Base-by-base conservation (phyloP, 2,888 invertebrate genomes). In the Marronus borbonicus region DNA sequence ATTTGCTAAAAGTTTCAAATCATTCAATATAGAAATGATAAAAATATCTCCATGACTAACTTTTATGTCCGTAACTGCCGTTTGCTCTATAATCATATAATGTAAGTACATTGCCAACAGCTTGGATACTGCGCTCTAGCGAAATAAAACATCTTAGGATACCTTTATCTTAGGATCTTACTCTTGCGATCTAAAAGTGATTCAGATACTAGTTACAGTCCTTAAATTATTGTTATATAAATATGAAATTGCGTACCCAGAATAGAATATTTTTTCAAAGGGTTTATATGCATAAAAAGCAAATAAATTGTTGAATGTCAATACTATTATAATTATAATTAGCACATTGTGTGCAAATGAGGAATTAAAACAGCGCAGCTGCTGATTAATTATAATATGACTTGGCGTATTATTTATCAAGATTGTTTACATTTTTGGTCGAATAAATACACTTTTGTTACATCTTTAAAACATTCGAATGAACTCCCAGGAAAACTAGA, bases 311-410 rank as follows among this genome's bases (percentile, higher is more conserved):
- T 58, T 58, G 0, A 31, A 28, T 64, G 28, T 14, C 28, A 31
- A 28, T 64, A 12, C 7, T 2, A 64, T 64, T 64, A 64, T n/a
- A 17, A 55, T 55, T 70, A 17, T 17, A 72, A 44, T 72, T 58
- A 72, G 31, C 20, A 36, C 39, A 70, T 55, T 58, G 70, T 70
- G 20, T 72, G 72, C 58, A 39, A 72, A 72, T 72, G 24, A 39
- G 31, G 36, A 20, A 2, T 49, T 7, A 12, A 14, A 7, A 12
- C 17, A 12, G 39, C n/a, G n/a, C 36, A 74, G 12, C 31, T 49
- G 49, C 17, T 44, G 24, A 20, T 60, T 62, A 44, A 74, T 74
- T 74, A 60, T 5, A 1, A 2, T 14, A 3, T 3, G 3, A 14
- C 58, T 12, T 14, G 3, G 17, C 52, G 20, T 44, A 58, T 58